These are phyloP conservation scores for Habropoda laboriosa DNA, from an alignment of 1,140 invertebrate species.

Conservation along the genomic window DNA sequence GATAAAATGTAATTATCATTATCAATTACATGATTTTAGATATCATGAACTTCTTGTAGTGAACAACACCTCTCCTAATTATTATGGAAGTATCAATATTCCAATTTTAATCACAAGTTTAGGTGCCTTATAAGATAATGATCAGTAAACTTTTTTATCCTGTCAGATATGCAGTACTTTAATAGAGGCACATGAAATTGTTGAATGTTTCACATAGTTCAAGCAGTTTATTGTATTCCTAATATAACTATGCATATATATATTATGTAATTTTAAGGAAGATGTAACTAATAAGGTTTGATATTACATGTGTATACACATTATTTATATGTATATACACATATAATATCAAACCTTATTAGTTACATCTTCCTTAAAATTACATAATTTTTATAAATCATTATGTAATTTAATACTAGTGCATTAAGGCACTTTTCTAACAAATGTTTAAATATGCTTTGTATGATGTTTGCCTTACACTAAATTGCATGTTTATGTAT, in stretches of 20 bases:
- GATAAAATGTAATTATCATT: slow-evolving; percentile 51
- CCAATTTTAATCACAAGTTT: slow-evolving; percentile 36
- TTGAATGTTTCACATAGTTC: slow-evolving; percentile 10
- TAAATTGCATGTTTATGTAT: slow-evolving; percentile 22
- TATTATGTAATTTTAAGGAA: slow-evolving; percentile 19
- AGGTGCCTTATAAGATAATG: slow-evolving; percentile 38
- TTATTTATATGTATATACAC: too few relatives aligned
- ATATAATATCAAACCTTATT: slow-evolving; percentile 19
- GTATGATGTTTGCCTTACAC: slow-evolving; percentile 14
- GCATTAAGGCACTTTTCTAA: slow-evolving; percentile 20
- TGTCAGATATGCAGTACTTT: slow-evolving; percentile 34
- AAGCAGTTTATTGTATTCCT: slow-evolving; percentile 16
- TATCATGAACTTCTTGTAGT: slow-evolving; percentile 40
- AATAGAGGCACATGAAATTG: slow-evolving; percentile 17
- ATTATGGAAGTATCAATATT: slow-evolving; percentile 24
- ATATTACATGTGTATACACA: too few relatives aligned
- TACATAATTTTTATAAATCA: background rate
- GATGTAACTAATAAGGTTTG: slow-evolving; percentile 15
- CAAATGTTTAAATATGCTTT: slow-evolving; percentile 24
- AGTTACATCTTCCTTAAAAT: slow-evolving; percentile 7
- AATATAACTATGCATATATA: background rate
- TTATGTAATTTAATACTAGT: background rate
- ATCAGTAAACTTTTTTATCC: slow-evolving; percentile 27
- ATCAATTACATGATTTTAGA: slow-evolving; percentile 52
- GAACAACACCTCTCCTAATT: slow-evolving; percentile 33